These are phyloP conservation scores for Cathartes aura DNA, from an alignment of 2,113 vertebrate genomes.

Conservation along the genomic window DNA sequence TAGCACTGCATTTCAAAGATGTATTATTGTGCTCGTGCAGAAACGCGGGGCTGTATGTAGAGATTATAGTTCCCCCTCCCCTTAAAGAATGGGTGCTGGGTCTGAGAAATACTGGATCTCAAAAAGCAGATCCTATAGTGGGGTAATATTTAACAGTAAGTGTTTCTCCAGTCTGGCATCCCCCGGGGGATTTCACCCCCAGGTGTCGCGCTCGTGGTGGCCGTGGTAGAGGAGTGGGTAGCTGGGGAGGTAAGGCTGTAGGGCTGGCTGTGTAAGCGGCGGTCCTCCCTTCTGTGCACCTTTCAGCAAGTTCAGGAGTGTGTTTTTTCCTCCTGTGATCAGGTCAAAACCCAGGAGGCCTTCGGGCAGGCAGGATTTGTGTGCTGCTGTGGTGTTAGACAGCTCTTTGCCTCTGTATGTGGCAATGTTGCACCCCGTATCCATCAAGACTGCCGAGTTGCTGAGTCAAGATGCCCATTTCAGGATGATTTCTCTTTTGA, in stretches of 20 bases:
- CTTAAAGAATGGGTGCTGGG: not conserved
- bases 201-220: fast-evolving
- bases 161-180: not conserved
- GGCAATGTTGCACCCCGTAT: not conserved
- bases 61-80: not conserved
- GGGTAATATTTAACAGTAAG: not conserved
- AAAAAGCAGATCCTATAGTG: not conserved
- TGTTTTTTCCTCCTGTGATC: not conserved
- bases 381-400: not conserved
- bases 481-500: not conserved
- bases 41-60: not conserved
- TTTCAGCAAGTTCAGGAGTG: not conserved
- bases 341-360: not conserved
- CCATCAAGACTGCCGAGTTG: not conserved
- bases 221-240: not conserved
- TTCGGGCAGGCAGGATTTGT: not conserved
- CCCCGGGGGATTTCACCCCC: not conserved
- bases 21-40: not conserved
- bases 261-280: not conserved
- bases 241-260: not conserved
- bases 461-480: constrained; percentile 4
- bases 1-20: not conserved
- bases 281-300: not conserved
- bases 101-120: not conserved
- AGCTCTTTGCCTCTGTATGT: fast-evolving